Evolutionary conservation across 2,888 invertebrate species (phyloP), one percentile per base, ranked within the genome.

Genomic region (Lamellibrachia columna): DNA sequence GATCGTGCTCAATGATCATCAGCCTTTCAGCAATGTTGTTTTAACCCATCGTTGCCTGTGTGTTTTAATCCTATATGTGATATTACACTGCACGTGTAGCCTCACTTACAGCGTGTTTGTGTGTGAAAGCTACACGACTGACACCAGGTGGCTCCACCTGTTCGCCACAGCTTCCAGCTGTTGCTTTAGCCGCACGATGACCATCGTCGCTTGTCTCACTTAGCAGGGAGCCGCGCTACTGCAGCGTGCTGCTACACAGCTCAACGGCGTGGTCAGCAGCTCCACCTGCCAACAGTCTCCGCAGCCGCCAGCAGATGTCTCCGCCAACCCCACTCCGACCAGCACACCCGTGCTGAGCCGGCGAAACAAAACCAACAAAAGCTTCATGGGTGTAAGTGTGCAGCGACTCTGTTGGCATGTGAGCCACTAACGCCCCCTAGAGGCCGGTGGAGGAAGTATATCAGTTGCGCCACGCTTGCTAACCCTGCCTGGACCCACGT

Each of bases 381-480:
- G 94, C 93, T 95, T 95, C 93, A 94, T 95, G 93, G 95, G 94
- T 95, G 95, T 96, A 96, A 96, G 96, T 96, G 91, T 93, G 22
- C 40, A 7, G 75, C 75, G 75, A 75, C 7, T 40, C 75, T 75
- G 75, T 75, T 75, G 53, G 55, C 40, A 91, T 91, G 55, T 55
- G n/a, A 22, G 75, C 75, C 75, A 75, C 75, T 75, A 75, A 75
- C 75, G 75, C 75, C 75, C 22, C 75, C 75, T 75, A 75, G 75
- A 75, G 15, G 75, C 75, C 75, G 75, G 75, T 75, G 75, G 75
- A 75, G 75, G 75, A 75, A 75, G 3, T 75, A 15, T 75, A 15
- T 75, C 75, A 75, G 11, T 75, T 75, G 75, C 75, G 75, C 75
- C 11, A n/a, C 75, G 75, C 75, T 75, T 75, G 75, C 75, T 75